Conservation (phyloP, 2,113 vertebrate species). For the Opisthocomus hoazin region DNA sequence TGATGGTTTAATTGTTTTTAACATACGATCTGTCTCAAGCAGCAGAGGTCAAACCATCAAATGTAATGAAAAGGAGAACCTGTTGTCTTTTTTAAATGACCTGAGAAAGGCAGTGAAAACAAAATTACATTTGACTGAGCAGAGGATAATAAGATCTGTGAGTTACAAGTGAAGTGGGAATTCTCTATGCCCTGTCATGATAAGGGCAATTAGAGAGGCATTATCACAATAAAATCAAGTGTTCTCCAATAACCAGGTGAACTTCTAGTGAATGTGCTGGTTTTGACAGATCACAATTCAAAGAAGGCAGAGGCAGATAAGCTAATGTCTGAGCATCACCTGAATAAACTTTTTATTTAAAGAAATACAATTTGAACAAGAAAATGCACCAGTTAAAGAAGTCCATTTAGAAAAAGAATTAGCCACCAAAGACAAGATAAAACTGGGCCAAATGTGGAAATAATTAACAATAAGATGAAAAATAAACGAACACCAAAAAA, state of each 20-base stretch:
- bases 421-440: not conserved
- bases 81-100: conserved; percentile 31
- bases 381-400: not conserved
- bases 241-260: conserved; percentile 28
- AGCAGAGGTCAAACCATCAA: not conserved
- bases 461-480: not conserved
- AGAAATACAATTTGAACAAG: not conserved
- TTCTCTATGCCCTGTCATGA: conserved; percentile 54
- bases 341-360: not conserved
- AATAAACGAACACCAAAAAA: not conserved
- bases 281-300: not conserved
- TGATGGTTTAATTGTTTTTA: not conserved
- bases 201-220: conserved; percentile 57
- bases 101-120: conserved; percentile 28
- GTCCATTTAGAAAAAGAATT: not conserved
- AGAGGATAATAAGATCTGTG: conserved; percentile 54
- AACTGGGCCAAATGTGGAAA: not conserved
- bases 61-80: conserved; percentile 1
- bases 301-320: not conserved
- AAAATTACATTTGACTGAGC: conserved; percentile 49
- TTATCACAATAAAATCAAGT: conserved; percentile 51
- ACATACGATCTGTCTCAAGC: not conserved
- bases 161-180: conserved; percentile 25
- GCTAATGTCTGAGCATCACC: not conserved
- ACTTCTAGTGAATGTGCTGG: not conserved